Evolutionary conservation across 2,113 vertebrate genomes (phyloP).

Genomic region (Aspidoscelis tigris): DNA sequence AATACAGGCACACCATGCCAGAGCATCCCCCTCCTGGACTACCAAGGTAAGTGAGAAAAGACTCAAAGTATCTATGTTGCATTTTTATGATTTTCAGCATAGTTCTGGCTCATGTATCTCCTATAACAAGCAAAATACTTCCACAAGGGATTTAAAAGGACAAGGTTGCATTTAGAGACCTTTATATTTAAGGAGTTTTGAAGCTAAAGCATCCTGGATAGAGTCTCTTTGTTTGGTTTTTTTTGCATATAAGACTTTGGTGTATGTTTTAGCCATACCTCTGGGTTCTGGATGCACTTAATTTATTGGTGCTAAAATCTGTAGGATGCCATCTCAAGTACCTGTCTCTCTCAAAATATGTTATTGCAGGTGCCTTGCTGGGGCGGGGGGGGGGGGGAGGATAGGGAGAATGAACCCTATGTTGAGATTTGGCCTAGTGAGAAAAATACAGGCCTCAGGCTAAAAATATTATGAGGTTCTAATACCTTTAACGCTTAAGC

Average conservation of each 20-base stretch:
- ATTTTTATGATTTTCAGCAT: neutral
- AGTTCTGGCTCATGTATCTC: neutral
- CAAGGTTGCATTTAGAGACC: neutral
- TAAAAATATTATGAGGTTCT: constrained; percentile 14
- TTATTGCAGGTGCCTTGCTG: neutral
- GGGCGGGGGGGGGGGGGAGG: neutral
- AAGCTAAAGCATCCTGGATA: neutral
- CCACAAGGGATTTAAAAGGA: neutral
- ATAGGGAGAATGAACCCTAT: neutral
- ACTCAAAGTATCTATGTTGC: neutral
- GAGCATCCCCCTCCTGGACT: no score
- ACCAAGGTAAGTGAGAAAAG: no score
- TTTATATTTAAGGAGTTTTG: neutral
- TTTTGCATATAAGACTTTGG: neutral
- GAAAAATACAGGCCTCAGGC: constrained; percentile 29
- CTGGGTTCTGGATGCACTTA: neutral
- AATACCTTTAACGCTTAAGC: constrained; percentile 26
- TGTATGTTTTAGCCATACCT: neutral
- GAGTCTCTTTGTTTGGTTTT: neutral
- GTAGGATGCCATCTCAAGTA: constrained; percentile 12
- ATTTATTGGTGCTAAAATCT: neutral
- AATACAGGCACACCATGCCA: no score
- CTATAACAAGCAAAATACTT: neutral
- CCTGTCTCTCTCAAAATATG: neutral
- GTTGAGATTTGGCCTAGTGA: constrained; percentile 18